phyloP scores from a whole-genome alignment of 2,113 vertebrate genomes.

The Mesoclemmys tuberculata region DNA sequence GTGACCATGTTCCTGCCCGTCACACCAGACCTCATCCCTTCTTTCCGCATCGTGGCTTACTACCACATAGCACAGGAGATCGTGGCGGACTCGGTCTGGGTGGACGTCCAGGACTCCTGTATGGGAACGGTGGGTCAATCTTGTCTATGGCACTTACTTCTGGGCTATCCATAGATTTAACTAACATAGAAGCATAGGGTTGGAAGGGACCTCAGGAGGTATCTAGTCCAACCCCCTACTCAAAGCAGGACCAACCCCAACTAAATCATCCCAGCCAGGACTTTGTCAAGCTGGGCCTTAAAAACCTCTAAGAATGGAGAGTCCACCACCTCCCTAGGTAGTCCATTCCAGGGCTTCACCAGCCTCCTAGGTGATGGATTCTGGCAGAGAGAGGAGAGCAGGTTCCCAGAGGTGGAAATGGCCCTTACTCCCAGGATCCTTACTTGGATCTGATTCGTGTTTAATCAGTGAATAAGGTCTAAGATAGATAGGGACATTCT shows the following conservation, averaged over 20 bases:
- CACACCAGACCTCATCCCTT: constrained; percentile 81
- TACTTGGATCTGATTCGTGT: background rate
- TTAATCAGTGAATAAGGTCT: too few species aligned
- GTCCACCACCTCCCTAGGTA: too few species aligned
- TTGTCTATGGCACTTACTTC: background rate
- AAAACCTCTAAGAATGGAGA: too few species aligned
- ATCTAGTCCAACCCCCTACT: too few species aligned
- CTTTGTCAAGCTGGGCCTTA: too few species aligned
- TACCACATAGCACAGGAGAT: constrained; percentile 78
- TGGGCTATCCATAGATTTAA: background rate
- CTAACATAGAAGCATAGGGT: background rate
- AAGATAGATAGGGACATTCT: background rate
- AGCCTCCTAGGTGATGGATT: background rate
- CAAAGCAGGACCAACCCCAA: too few species aligned
- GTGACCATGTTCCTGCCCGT: constrained; percentile 63
- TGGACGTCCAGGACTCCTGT: constrained; percentile 82
- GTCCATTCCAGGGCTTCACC: too few species aligned
- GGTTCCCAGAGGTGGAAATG: background rate
- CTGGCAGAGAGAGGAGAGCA: background rate
- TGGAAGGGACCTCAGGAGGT: too few species aligned
- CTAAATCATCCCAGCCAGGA: too few species aligned
- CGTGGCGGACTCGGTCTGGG: constrained; percentile 84
- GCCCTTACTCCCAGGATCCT: background rate
- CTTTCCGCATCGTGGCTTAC: constrained; percentile 86
- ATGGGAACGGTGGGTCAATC: constrained; percentile 77